Percentiles rank a stretch among this genome's conserved stretches.
phyloP scores from a whole-genome alignment of 2,113 vertebrate genomes.

The Todiramphus chloris region DNA sequence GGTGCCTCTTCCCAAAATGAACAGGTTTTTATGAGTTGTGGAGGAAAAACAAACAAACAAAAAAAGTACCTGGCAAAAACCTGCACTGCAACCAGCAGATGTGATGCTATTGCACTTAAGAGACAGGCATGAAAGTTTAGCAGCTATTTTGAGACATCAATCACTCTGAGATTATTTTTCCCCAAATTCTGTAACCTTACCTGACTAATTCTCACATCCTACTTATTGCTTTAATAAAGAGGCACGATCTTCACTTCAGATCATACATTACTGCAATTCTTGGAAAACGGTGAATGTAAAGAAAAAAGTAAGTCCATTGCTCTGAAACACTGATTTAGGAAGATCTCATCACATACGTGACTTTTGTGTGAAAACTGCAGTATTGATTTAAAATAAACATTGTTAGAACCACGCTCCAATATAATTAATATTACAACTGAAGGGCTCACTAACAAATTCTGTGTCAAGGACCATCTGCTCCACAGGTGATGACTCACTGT shows the following conservation, averaged over 20 bases:
- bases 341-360: not conserved
- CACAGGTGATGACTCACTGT: slow-evolving; percentile 86
- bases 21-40: not conserved
- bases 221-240: not conserved
- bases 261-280: not conserved
- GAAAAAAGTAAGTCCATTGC: not conserved
- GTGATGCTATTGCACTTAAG: not conserved
- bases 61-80: not conserved
- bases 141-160: not conserved
- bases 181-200: not conserved
- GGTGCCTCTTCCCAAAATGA: not conserved
- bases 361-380: not conserved
- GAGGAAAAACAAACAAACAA: not conserved
- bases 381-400: not conserved
- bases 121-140: not conserved
- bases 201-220: not conserved
- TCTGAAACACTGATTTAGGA: not conserved
- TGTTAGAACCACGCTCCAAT: not conserved
- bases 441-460: slow-evolving; percentile 86
- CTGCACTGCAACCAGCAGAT: not conserved
- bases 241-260: not conserved
- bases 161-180: not conserved
- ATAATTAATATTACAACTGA: not conserved
- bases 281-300: not conserved
- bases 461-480: slow-evolving; percentile 92